Evolutionary conservation across 1,140 invertebrate genomes (phyloP).

Genomic region (Meteorus sp.): DNA sequence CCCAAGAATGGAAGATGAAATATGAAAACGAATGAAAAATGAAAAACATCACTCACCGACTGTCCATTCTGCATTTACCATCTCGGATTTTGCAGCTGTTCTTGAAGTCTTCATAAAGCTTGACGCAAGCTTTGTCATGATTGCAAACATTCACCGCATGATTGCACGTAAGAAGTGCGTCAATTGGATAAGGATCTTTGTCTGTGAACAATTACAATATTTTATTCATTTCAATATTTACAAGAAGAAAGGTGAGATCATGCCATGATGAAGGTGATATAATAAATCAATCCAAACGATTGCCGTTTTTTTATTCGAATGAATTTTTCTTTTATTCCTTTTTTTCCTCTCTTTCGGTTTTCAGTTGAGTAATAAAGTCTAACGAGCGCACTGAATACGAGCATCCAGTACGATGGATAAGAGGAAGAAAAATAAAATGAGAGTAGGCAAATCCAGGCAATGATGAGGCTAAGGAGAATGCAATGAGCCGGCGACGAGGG

Average conservation of each 20-base stretch:
- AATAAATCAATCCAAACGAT: background rate
- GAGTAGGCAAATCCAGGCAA: background rate
- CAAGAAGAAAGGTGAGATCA: background rate
- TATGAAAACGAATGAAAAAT: slow-evolving; percentile 12
- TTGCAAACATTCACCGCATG: slow-evolving; percentile 82
- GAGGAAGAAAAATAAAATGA: slow-evolving; percentile 3
- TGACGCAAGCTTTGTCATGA: slow-evolving; percentile 73
- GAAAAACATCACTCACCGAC: slow-evolving; percentile 66
- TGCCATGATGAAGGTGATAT: too few relatives aligned
- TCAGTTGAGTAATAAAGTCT: background rate
- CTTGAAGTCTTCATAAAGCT: slow-evolving; percentile 82
- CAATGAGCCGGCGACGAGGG: background rate
- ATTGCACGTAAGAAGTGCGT: slow-evolving; percentile 83
- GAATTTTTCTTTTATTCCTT: background rate
- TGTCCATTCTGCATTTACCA: slow-evolving; percentile 83
- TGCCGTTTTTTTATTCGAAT: too few relatives aligned
- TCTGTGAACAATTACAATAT: slow-evolving; percentile 62
- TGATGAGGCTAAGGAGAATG: background rate
- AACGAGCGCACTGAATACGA: background rate
- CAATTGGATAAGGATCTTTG: slow-evolving; percentile 83
- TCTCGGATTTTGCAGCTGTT: slow-evolving; percentile 80
- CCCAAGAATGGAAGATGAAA: background rate
- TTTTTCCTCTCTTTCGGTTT: background rate
- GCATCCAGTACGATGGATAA: background rate
- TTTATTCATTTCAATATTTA: background rate